Evolutionary conservation across 2,797 vertebrate genomes (phyloP), one percentile per base, ranked within the genome.

Genomic region (Chromobotia macracanthus): DNA sequence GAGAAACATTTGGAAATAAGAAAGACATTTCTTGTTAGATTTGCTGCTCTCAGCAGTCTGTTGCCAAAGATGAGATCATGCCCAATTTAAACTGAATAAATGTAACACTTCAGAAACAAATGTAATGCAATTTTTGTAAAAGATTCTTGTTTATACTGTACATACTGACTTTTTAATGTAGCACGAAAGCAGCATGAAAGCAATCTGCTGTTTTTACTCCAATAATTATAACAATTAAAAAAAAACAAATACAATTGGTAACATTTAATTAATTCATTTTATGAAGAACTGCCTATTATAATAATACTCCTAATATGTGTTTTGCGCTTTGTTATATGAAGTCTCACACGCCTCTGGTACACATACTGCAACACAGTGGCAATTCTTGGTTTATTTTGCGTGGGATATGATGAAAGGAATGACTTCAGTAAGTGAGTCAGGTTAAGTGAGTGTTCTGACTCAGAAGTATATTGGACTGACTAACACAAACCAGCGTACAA

Each of bases 61-160:
- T 19, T 35, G 31, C 60, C 13, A 74, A 50, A 61, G 88, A 90
- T 15, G n/a, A 72, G n/a, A 23, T 31, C 3, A 41, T 35, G 31
- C n/a, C 13, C 25, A 11, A 64, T 19, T 12, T 53, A 31, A 53
- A 18, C 35, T 9, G 6, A 51, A 23, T 6, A 41, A 15, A 19
- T 15, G 0, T 21, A 74, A 50, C 3, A 19, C 8, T 46, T 60
- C 1, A 28, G 19, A 72, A 72, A 0, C 0, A 15, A 8, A 19
- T n/a, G 35, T 38, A 7, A 8, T 38, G 8, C 35, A 38, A 6
- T 38, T 38, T 6, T 38, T 38, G 35, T 38, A 38, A 38, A n/a
- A 28, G 25, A 46, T 41, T 21, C 1, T 10, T 41, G 2, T 0
- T 23, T 41, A 72, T 38, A 38, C 35, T 6, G 4, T 0, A 16